A percentile compares a stretch with the other conserved stretches of the same genome.
These are phyloP conservation scores for Cochlearius cochlearius DNA, from an alignment of 2,113 vertebrate species.

Conservation along the genomic window DNA sequence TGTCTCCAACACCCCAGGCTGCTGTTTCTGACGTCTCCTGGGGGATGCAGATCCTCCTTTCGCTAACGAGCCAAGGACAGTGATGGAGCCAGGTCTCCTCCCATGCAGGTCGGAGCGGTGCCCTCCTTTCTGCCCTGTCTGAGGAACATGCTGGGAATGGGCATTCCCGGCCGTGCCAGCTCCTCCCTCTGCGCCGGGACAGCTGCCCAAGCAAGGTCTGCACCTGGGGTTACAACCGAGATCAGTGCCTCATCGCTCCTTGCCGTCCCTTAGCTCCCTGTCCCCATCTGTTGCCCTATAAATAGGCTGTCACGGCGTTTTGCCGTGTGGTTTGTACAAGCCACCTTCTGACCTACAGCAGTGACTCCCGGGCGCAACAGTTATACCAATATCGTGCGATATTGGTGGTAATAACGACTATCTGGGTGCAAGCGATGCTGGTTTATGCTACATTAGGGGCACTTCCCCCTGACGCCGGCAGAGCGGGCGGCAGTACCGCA, in stretches of 20 bases:
- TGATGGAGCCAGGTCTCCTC: not conserved
- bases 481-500: not conserved
- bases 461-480: not conserved
- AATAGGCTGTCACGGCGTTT: not conserved
- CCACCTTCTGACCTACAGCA: rapidly evolving
- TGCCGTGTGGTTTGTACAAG: not conserved
- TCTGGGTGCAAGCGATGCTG: not conserved
- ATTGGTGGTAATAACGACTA: not conserved
- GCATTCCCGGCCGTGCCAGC: not conserved
- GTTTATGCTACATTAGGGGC: not conserved
- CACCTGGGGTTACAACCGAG: not conserved
- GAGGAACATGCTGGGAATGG: not conserved
- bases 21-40: not conserved
- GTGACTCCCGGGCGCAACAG: not conserved
- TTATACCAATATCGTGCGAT: rapidly evolving
- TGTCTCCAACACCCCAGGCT: not conserved
- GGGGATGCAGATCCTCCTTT: not conserved
- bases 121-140: not conserved
- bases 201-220: not conserved
- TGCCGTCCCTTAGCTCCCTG: not conserved
- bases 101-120: not conserved
- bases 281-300: not conserved
- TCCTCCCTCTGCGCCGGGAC: not conserved
- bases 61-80: rapidly evolving
- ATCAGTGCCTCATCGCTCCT: not conserved